Conservation (phyloP, 2,797 vertebrate species). For the Pangasius djambal region DNA sequence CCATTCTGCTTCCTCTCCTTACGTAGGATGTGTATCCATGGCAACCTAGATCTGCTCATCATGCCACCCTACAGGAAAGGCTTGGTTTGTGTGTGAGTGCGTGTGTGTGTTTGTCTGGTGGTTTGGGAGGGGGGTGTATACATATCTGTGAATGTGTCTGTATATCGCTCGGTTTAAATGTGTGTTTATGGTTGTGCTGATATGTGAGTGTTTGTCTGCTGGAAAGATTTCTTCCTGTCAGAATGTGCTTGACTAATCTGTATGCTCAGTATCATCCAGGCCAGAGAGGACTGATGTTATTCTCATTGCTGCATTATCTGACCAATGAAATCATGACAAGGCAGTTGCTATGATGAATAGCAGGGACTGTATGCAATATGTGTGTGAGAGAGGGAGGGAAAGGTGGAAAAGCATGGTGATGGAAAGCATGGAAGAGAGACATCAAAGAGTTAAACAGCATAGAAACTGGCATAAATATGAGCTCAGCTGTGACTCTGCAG, state of each 20-base stretch:
- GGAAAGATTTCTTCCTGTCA: neutral
- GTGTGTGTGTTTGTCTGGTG: constrained; percentile 3
- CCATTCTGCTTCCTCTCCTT: constrained; percentile 3
- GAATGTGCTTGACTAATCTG: neutral
- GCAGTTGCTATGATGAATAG: constrained; percentile 12
- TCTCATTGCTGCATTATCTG: neutral
- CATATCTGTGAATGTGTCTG: neutral
- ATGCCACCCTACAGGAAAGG: constrained; percentile 42
- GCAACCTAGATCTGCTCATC: constrained; percentile 41
- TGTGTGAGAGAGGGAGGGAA: neutral
- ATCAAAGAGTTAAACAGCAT: constrained; percentile 49
- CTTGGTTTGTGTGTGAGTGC: constrained; percentile 27
- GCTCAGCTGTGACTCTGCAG: constrained; percentile 59
- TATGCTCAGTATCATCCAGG: constrained; percentile 8
- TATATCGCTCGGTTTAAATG: neutral
- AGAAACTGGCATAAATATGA: constrained; percentile 57
- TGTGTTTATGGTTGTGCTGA: constrained; percentile 6
- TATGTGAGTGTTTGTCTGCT: constrained; percentile 27
- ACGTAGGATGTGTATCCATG: constrained; percentile 50
- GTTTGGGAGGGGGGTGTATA: neutral
- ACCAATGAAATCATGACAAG: constrained; percentile 6
- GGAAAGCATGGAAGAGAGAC: neutral
- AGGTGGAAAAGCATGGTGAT: neutral
- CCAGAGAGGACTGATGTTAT: constrained; percentile 13
- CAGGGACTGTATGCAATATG: constrained; percentile 13